Evolutionary conservation across 2,888 invertebrate genomes (phyloP).

Genomic region (Epirrita christyi): DNA sequence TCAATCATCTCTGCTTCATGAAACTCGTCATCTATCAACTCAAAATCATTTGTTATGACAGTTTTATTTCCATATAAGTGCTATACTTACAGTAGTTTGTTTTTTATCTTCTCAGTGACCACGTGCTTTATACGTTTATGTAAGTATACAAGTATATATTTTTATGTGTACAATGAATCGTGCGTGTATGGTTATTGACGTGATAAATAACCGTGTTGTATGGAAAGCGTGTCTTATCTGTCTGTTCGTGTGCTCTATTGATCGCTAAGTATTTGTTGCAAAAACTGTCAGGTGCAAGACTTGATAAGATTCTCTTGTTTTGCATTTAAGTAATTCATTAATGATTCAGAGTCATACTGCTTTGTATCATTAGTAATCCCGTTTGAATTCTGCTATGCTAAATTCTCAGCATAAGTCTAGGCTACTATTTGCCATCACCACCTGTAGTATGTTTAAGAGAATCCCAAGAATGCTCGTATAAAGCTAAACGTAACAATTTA

Average conservation of each 20-base stretch:
- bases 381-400: no score
- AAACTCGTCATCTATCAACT: conserved; percentile 9
- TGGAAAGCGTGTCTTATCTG: conserved; percentile 56
- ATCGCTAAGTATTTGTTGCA: conserved; percentile 52
- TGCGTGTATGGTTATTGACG: no score
- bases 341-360: conserved; percentile 8
- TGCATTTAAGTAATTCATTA: conserved; percentile 28
- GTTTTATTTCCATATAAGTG: conserved; percentile 6
- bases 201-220: conserved; percentile 37
- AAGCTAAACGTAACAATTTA: no score
- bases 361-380: not conserved
- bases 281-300: conserved; percentile 43
- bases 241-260: conserved; percentile 51
- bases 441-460: no score
- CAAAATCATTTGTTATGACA: conserved; percentile 16
- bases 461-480: no score
- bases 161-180: conserved; percentile 11
- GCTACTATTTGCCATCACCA: no score
- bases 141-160: not conserved
- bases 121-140: conserved; percentile 3
- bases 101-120: not conserved
- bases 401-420: no score
- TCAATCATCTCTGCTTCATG: conserved; percentile 12
- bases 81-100: not conserved
- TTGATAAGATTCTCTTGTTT: conserved; percentile 29